A percentile compares a stretch with the other conserved stretches of the same genome.
Conservation (phyloP, 2,797 vertebrate genomes). For the Platyrinchus mystaceus region DNA sequence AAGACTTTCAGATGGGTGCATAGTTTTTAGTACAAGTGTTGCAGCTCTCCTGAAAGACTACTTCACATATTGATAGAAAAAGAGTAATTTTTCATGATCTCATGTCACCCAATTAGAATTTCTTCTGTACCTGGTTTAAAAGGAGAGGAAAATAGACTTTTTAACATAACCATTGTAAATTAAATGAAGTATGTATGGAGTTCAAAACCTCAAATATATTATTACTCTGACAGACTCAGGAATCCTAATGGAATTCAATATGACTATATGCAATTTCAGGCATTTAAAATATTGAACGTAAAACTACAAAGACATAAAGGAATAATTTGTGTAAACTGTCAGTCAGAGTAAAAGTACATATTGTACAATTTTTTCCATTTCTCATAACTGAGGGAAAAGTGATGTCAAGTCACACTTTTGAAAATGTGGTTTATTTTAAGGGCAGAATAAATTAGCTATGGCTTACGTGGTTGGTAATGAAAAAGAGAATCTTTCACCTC, state of each 20-base stretch:
- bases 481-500: not conserved
- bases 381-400: not conserved
- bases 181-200: not conserved
- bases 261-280: not conserved
- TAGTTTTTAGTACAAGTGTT: not conserved
- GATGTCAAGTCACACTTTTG: not conserved
- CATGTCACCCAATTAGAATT: not conserved
- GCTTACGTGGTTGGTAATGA: not conserved
- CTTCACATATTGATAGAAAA: not conserved
- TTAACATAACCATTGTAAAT: not conserved
- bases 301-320: conserved; percentile 24
- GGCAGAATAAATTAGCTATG: not conserved
- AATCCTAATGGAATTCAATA: conserved; percentile 22
- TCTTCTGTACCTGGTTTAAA: not conserved
- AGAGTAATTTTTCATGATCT: not conserved
- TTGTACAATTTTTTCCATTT: conserved; percentile 33
- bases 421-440: conserved; percentile 16
- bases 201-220: not conserved
- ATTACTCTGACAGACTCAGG: not conserved
- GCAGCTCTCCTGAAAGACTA: not conserved
- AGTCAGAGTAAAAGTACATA: not conserved
- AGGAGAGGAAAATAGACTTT: not conserved
- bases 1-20: not conserved
- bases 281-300: conserved; percentile 42
- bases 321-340: conserved; percentile 48